Evolutionary conservation across 2,888 invertebrate species (phyloP).

Genomic region (Epirrhoe tristata): DNA sequence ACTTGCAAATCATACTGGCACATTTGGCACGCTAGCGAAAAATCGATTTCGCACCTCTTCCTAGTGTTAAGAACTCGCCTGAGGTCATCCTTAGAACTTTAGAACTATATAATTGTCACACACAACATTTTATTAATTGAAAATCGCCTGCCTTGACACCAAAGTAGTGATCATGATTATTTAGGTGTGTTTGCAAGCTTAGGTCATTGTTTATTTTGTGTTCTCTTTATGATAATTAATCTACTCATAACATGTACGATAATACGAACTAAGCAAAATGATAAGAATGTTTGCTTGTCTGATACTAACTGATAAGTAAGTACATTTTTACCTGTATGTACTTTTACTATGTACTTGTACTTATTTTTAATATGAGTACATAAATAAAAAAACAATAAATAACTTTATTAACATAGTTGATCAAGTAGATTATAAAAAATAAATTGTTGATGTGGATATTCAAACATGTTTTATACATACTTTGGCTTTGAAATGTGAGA

Average conservation of each 20-base stretch:
- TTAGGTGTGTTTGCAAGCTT: conserved; percentile 28
- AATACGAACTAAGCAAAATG: conserved; percentile 57
- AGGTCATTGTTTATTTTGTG: conserved; percentile 50
- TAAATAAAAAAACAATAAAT: too few relatives aligned
- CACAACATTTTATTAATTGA: too few relatives aligned
- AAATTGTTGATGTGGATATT: neutral
- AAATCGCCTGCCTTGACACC: too few relatives aligned
- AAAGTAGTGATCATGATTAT: neutral
- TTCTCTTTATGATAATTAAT: conserved; percentile 41
- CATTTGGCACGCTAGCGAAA: too few relatives aligned
- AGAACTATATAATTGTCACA: too few relatives aligned
- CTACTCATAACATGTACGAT: conserved; percentile 48
- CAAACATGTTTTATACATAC: too few relatives aligned
- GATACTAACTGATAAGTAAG: conserved; percentile 57
- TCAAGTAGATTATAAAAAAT: neutral
- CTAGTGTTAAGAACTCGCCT: too few relatives aligned
- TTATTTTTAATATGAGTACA: neutral
- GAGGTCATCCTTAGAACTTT: too few relatives aligned
- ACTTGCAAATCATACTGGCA: neutral
- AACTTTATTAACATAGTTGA: neutral
- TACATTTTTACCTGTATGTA: conserved; percentile 53
- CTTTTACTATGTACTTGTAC: conserved; percentile 42
- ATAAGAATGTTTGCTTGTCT: conserved; percentile 60
- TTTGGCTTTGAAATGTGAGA: too few relatives aligned
- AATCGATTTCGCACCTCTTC: too few relatives aligned